Evolutionary conservation across 2,888 invertebrate genomes (phyloP).

Genomic region (Lampropteryx suffumata): DNA sequence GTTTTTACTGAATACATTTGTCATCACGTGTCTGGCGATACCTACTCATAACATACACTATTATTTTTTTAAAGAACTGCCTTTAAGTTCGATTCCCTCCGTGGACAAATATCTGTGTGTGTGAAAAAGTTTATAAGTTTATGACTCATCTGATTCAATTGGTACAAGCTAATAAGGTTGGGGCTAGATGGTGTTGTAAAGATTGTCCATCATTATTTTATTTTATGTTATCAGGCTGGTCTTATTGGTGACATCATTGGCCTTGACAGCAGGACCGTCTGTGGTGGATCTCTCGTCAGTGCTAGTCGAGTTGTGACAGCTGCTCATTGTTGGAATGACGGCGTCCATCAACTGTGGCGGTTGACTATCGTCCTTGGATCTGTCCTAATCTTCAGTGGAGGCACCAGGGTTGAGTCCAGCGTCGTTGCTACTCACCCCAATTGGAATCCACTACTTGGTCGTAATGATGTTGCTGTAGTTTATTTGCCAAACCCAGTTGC

Average conservation of each 20-base stretch:
- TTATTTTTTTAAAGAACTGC: no score
- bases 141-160: no score
- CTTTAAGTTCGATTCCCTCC: no score
- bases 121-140: no score
- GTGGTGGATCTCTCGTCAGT: conserved; percentile 56
- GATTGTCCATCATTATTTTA: no score
- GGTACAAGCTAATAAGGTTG: no score
- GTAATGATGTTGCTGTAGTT: conserved; percentile 58
- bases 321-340: conserved; percentile 62
- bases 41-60: no score
- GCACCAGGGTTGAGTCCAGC: conserved; percentile 47
- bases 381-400: conserved; percentile 50
- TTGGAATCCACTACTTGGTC: conserved; percentile 44
- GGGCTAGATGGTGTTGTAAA: no score
- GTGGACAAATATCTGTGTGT: no score
- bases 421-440: conserved; percentile 47
- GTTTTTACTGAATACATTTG: no score
- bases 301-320: conserved; percentile 46
- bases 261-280: conserved; percentile 39
- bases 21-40: no score
- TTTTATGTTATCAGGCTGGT: conserved; percentile 39
- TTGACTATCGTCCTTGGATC: conserved; percentile 59
- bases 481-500: conserved; percentile 42
- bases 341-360: conserved; percentile 47
- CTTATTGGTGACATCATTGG: conserved; percentile 39